Conservation (phyloP, 2,888 invertebrate genomes). For the Auanema freiburgensis region DNA sequence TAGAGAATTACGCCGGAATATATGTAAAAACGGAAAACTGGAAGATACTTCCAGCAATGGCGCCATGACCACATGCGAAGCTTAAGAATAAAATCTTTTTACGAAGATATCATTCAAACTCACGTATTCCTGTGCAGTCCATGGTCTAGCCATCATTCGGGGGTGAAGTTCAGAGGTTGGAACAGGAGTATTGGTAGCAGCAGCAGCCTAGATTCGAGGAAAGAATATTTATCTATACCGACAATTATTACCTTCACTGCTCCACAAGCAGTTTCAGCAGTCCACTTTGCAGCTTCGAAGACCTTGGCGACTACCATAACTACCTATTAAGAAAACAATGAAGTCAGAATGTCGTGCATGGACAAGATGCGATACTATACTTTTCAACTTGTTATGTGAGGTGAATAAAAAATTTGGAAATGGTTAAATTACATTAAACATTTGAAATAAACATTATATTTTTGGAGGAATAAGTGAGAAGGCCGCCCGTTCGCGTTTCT, state of each 20-base stretch:
- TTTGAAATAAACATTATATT: no score
- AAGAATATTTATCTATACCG: background rate
- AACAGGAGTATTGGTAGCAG: constrained; percentile 51
- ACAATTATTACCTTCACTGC: constrained; percentile 37
- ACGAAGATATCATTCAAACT: constrained; percentile 14
- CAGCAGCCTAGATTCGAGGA: constrained; percentile 28
- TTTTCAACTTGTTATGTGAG: no score
- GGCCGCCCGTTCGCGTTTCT: no score
- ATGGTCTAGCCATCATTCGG: constrained; percentile 57
- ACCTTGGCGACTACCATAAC: constrained; percentile 54
- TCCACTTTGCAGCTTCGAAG: constrained; percentile 54
- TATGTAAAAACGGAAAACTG: constrained; percentile 60
- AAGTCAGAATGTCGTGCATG: background rate
- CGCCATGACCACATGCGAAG: constrained; percentile 61
- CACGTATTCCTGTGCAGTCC: constrained; percentile 58
- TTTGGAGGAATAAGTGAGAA: no score
- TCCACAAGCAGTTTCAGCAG: constrained; percentile 53
- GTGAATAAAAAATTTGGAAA: no score
- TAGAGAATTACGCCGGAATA: constrained; percentile 58
- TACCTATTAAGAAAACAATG: constrained; percentile 11
- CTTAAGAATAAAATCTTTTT: constrained; percentile 22
- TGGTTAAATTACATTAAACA: no score
- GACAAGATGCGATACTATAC: no score
- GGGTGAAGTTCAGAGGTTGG: constrained; percentile 57
- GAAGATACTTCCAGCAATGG: constrained; percentile 58